Percentiles rank a stretch among this genome's conserved stretches.
Evolutionary conservation across 2,888 invertebrate species (phyloP).

Genomic region (Drosophila buzzatii): DNA sequence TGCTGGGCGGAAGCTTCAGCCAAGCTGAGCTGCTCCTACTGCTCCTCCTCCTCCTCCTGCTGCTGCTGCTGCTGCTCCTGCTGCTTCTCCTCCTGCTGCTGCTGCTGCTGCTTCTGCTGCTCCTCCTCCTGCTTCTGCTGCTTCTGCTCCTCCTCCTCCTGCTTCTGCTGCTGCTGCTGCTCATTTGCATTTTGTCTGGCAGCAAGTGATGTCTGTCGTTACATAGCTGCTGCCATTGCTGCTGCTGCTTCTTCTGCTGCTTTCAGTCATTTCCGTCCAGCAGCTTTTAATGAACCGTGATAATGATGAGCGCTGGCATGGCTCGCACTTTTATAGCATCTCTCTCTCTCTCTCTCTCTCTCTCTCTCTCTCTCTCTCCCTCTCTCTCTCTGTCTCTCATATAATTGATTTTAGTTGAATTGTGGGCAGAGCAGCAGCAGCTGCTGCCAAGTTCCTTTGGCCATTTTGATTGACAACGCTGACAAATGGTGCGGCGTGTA

Average conservation of each 20-base stretch:
- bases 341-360: constrained; percentile 2
- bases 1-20: too few relatives aligned
- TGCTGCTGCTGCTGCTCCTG: too few relatives aligned
- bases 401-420: constrained; percentile 69
- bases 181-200: constrained; percentile 72
- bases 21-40: constrained; percentile 39
- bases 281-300: constrained; percentile 82
- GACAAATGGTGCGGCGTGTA: constrained; percentile 74
- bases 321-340: constrained; percentile 11
- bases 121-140: background rate
- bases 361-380: constrained; percentile 4
- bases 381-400: constrained; percentile 6
- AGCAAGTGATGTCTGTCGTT: constrained; percentile 38
- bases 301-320: constrained; percentile 73
- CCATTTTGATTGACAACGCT: constrained; percentile 71
- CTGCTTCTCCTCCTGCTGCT: constrained; percentile 43
- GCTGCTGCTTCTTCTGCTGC: constrained; percentile 13
- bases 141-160: too few relatives aligned
- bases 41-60: constrained; percentile 1
- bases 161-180: constrained; percentile 52
- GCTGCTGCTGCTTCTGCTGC: constrained; percentile 35
- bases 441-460: constrained; percentile 24
- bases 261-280: constrained; percentile 53
- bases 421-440: constrained; percentile 28
- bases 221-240: constrained; percentile 16